phyloP scores from a whole-genome alignment of 2,797 vertebrate species.

The Falco concolor region DNA sequence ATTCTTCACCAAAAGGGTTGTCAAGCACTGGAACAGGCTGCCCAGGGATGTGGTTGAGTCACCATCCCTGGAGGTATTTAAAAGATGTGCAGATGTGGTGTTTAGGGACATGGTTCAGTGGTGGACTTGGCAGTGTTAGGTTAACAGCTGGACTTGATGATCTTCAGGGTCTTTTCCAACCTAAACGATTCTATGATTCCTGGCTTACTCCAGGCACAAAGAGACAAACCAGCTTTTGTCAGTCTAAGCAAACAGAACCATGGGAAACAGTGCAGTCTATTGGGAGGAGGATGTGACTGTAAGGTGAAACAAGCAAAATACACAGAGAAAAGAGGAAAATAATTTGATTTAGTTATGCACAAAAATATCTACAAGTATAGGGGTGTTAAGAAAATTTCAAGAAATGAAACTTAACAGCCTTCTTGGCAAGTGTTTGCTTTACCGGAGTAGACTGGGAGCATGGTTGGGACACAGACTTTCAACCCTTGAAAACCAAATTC shows the following conservation, averaged over 20 bases:
- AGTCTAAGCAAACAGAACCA: background rate
- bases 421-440: background rate
- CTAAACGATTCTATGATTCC: background rate
- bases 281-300: background rate
- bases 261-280: background rate
- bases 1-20: accelerated
- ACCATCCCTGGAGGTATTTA: background rate
- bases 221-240: background rate
- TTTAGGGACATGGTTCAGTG: background rate
- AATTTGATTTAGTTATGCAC: background rate
- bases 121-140: background rate
- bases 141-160: accelerated
- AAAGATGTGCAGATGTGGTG: background rate
- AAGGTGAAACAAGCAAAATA: background rate
- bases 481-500: background rate
- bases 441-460: background rate
- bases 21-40: background rate
- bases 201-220: background rate
- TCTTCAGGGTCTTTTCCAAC: background rate
- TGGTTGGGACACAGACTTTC: background rate
- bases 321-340: background rate
- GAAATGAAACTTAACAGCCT: background rate
- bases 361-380: background rate
- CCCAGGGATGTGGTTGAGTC: background rate
- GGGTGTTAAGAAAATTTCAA: background rate